phyloP scores from a whole-genome alignment of 2,113 vertebrate genomes.

The Grantiella picta region DNA sequence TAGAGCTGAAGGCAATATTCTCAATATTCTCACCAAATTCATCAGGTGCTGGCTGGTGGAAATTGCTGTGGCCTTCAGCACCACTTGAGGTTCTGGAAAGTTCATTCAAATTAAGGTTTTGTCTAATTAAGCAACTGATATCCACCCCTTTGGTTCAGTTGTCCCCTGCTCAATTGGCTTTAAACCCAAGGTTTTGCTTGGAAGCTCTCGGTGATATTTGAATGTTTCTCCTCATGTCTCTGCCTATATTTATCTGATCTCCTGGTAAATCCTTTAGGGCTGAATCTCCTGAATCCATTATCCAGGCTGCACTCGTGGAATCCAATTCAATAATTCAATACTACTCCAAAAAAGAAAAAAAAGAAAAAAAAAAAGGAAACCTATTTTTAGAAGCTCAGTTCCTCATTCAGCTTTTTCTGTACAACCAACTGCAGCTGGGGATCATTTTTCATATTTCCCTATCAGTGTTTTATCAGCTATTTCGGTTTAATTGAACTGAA shows the following conservation, averaged over 20 bases:
- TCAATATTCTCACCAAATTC: neutral
- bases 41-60: neutral
- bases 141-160: neutral
- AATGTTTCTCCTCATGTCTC: neutral
- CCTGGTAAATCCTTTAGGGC: slow-evolving; percentile 8
- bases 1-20: neutral
- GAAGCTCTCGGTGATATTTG: neutral
- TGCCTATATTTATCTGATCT: slow-evolving; percentile 20
- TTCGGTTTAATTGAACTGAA: neutral
- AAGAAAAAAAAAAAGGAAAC: no score
- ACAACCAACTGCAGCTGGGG: neutral
- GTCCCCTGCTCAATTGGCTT: neutral
- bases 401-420: slow-evolving; percentile 18
- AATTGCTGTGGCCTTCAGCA: neutral
- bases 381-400: neutral
- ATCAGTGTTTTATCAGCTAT: neutral
- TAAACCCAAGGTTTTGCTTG: neutral
- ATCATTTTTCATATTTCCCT: neutral
- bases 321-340: slow-evolving; percentile 28
- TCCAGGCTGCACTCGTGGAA: neutral
- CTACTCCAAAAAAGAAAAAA: neutral
- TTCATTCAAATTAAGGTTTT: slow-evolving; percentile 15
- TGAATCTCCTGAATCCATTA: slow-evolving; percentile 15
- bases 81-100: neutral
- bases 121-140: neutral